Evolutionary conservation across 2,888 invertebrate genomes (phyloP), one percentile per base, ranked within the genome.

Genomic region (Acronicta psi): DNA sequence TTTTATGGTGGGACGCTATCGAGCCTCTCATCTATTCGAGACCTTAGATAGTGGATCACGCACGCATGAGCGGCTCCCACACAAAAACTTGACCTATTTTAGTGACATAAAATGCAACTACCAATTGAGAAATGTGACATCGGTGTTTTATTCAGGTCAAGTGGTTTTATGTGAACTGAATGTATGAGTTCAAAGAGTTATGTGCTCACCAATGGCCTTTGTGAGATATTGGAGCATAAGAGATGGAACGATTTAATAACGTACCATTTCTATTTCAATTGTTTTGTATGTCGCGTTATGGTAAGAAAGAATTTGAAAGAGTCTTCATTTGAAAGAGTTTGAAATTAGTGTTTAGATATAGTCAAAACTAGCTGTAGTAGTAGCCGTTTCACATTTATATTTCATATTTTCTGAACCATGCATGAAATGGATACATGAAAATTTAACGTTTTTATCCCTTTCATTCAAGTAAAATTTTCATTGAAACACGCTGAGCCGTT

Each of bases 1-100:
- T 92, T 93, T 93, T 93, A 92, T 89, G 88, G 86, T 85, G 87
- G 90, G 88, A 87, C 88, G 84, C 84, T 92, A 93, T 93, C 92
- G 86, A 88, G 77, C 83, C 86, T 83, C 86, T 86, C 88, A 90
- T 91, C 90, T 87, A 87, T 84, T 86, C 76, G 82, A 88, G 87
- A 89, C 88, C 85, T 90, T 85, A 88, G 89, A 90, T 89, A 88
- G 88, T 85, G 89, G 85, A 89, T 90, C 90, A 90, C 87, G 89
- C 88, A 85, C 88, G 85, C 85, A 86, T 86, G 85, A 84, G 82
- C 77, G 82, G 79, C 71, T 75, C 67, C 79, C 76, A 82, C 79
- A 86, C 84, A 88, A 87, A 88, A 88, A 88, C 86, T 86, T 88
- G 89, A 87, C 89, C 90, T 81, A 89, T 79, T 89, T 88, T 69